These are phyloP conservation scores for Drosophila melanosoma DNA, from an alignment of 2,888 invertebrate species.

Conservation along the genomic window DNA sequence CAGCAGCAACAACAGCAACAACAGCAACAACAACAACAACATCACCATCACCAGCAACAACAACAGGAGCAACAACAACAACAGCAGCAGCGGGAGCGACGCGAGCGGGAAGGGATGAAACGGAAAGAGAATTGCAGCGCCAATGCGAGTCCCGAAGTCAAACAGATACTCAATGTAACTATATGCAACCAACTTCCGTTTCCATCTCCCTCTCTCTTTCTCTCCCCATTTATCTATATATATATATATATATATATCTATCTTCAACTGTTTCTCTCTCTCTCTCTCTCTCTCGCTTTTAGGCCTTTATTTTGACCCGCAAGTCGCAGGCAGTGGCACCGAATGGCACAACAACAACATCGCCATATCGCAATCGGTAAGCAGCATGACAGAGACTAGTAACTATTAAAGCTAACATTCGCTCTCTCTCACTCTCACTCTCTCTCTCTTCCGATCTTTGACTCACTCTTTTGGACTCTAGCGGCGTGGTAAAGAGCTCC, in stretches of 20 bases:
- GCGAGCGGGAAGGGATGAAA: slow-evolving; percentile 94
- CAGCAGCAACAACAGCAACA: slow-evolving; percentile 87
- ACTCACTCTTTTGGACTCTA: slow-evolving; percentile 63
- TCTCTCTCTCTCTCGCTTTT: slow-evolving; percentile 39
- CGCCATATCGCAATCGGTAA: slow-evolving; percentile 92
- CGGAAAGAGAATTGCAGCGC: slow-evolving; percentile 98
- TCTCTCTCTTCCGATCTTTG: not conserved
- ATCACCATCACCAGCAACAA: slow-evolving; percentile 88
- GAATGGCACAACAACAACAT: slow-evolving; percentile 88
- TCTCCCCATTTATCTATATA: not conserved
- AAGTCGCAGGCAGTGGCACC: slow-evolving; percentile 90
- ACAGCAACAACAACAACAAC: slow-evolving; percentile 86
- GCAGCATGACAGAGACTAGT: slow-evolving; percentile 33
- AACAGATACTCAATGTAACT: slow-evolving; percentile 95
- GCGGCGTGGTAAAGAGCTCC: slow-evolving; percentile 89
- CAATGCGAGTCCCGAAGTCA: slow-evolving; percentile 97
- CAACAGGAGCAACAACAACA: slow-evolving; percentile 89
- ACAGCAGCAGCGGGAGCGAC: slow-evolving; percentile 89
- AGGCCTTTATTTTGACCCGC: slow-evolving; percentile 93
- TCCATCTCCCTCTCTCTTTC: not conserved
- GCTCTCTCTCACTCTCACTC: not conserved
- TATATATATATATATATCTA: too few species aligned
- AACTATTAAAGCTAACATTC: not conserved
- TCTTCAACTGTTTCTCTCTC: not conserved
- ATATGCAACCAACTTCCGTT: not conserved